Conservation (phyloP, 2,113 vertebrate species). For the Nothobranchius furzeri region DNA sequence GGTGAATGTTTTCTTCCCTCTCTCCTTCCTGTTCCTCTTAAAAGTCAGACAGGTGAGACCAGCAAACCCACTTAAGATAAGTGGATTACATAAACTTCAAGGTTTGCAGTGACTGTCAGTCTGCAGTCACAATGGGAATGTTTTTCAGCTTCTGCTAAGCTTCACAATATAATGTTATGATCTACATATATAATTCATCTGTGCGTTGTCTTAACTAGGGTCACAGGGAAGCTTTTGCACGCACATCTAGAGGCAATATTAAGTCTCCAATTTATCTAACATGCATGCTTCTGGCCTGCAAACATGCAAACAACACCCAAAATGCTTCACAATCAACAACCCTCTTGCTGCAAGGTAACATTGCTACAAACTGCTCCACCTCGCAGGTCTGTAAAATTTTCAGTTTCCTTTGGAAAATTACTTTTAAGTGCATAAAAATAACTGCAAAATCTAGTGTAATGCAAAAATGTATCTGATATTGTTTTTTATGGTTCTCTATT, state of each 20-base stretch:
- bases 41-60: slow-evolving; percentile 65
- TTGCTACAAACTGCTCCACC: too few relatives aligned
- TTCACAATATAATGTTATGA: background rate
- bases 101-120: slow-evolving; percentile 57
- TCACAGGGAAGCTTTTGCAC: too few relatives aligned
- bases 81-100: slow-evolving; percentile 66
- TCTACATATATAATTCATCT: too few relatives aligned
- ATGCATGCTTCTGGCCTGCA: too few relatives aligned
- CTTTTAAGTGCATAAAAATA: slow-evolving; percentile 50
- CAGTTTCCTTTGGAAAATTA: slow-evolving; percentile 47
- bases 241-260: too few relatives aligned
- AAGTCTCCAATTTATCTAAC: too few relatives aligned
- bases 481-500: too few relatives aligned
- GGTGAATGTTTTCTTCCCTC: slow-evolving; percentile 53
- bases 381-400: background rate
- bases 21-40: slow-evolving; percentile 65
- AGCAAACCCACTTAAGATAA: slow-evolving; percentile 70
- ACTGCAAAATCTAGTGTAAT: too few relatives aligned
- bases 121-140: slow-evolving; percentile 19
- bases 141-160: slow-evolving; percentile 12
- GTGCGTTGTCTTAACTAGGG: too few relatives aligned
- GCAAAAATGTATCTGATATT: background rate
- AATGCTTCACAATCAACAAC: too few relatives aligned
- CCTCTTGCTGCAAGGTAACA: too few relatives aligned
- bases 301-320: too few relatives aligned